phyloP scores from a whole-genome alignment of 2,888 invertebrate genomes.

The Rhagonycha fulva region DNA sequence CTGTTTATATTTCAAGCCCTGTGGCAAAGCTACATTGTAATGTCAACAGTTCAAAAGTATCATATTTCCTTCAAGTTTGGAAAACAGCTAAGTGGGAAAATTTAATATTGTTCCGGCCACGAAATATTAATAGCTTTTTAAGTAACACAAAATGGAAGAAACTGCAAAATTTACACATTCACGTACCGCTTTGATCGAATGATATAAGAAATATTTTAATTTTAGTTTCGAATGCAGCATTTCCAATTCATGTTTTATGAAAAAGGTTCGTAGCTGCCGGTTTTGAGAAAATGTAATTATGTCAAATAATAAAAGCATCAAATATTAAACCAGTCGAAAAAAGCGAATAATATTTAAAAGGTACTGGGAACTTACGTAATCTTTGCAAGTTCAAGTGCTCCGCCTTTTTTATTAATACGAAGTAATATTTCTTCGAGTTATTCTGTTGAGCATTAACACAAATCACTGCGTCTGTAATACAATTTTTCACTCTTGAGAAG shows the following conservation, averaged over 20 bases:
- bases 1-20: constrained; percentile 12
- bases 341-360: not conserved
- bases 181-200: not conserved
- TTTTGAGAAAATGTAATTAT: no score
- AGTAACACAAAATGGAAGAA: constrained; percentile 7
- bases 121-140: constrained; percentile 21
- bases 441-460: not conserved
- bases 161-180: not conserved
- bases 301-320: not conserved
- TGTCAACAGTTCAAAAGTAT: constrained; percentile 18
- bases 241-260: no score
- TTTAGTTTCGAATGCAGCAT: not conserved
- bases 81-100: constrained; percentile 3
- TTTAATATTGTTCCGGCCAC: constrained; percentile 6
- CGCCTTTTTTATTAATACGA: not conserved
- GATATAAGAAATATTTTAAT: not conserved
- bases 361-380: not conserved
- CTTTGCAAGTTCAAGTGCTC: not conserved
- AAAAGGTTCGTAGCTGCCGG: no score
- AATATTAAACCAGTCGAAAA: not conserved
- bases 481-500: not conserved
- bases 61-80: constrained; percentile 10
- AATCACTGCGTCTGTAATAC: not conserved
- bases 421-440: not conserved
- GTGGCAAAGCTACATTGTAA: constrained; percentile 13